A percentile compares a stretch with the other conserved stretches of the same genome.
phyloP scores from a whole-genome alignment of 2,797 vertebrate genomes.

The Zalophus californianus region DNA sequence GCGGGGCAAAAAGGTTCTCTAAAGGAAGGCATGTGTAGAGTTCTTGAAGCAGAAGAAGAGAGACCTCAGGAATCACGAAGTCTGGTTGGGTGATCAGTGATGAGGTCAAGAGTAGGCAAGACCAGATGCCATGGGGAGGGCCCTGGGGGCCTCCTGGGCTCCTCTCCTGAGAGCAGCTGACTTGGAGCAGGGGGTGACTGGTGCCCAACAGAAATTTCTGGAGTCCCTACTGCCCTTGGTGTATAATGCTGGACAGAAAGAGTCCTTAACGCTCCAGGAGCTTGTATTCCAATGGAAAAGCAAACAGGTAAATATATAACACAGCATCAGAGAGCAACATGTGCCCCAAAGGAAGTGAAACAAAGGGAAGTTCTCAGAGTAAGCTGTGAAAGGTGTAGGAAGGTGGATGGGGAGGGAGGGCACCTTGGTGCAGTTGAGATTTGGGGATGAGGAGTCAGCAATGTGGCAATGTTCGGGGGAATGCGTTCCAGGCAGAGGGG shows the following conservation, averaged over 20 bases:
- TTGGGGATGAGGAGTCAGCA: not conserved
- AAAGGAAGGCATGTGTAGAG: not conserved
- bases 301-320: not conserved
- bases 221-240: not conserved
- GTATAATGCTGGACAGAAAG: not conserved
- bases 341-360: not conserved
- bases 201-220: not conserved
- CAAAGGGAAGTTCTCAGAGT: fast-evolving
- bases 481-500: not conserved
- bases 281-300: not conserved
- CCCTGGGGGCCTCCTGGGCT: too few relatives aligned
- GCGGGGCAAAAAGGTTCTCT: not conserved
- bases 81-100: not conserved
- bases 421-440: not conserved
- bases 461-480: not conserved
- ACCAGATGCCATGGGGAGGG: fast-evolving
- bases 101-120: not conserved
- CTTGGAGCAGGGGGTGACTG: too few relatives aligned
- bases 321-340: fast-evolving
- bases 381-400: not conserved
- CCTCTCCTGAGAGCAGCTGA: not conserved
- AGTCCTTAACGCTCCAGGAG: not conserved
- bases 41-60: not conserved
- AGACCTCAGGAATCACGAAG: not conserved
- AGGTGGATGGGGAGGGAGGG: not conserved